A percentile compares a stretch with the other conserved stretches of the same genome.
Evolutionary conservation across 1,140 invertebrate species (phyloP).

Genomic region (Drosophila ironensis): DNA sequence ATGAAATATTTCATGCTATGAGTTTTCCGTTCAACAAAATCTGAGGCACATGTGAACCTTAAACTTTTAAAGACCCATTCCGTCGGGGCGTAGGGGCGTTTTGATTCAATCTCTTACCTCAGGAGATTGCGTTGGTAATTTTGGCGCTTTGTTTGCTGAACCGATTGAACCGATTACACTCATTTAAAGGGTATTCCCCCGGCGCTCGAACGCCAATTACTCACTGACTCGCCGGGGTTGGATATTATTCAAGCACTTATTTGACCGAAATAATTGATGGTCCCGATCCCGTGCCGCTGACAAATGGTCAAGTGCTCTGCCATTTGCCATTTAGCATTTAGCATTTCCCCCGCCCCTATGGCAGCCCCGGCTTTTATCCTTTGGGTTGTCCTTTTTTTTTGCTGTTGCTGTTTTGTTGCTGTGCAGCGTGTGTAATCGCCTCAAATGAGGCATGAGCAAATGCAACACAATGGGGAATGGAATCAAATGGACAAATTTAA

Average conservation of each 20-base stretch:
- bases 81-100: too few relatives aligned
- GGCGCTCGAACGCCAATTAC: conserved; percentile 13
- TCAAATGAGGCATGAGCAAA: conserved; percentile 61
- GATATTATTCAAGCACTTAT: conserved; percentile 16
- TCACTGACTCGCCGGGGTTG: neutral
- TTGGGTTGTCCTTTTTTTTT: neutral
- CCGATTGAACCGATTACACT: conserved; percentile 6
- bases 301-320: conserved; percentile 33
- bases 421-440: conserved; percentile 37
- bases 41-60: too few relatives aligned
- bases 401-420: neutral
- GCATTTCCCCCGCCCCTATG: conserved; percentile 6
- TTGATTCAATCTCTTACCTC: too few relatives aligned
- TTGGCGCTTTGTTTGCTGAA: neutral
- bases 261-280: conserved; percentile 34
- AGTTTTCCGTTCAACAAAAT: too few relatives aligned
- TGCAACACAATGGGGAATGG: conserved; percentile 23
- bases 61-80: too few relatives aligned
- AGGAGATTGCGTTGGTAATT: too few relatives aligned
- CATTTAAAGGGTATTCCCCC: conserved; percentile 6
- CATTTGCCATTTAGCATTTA: neutral
- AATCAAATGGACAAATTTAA: conserved; percentile 57
- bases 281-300: neutral
- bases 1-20: too few relatives aligned
- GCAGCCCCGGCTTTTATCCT: neutral